Evolutionary conservation across 1,140 invertebrate genomes (phyloP), one percentile per base, ranked within the genome.

Genomic region (honey bee (Apis mellifera)): DNA sequence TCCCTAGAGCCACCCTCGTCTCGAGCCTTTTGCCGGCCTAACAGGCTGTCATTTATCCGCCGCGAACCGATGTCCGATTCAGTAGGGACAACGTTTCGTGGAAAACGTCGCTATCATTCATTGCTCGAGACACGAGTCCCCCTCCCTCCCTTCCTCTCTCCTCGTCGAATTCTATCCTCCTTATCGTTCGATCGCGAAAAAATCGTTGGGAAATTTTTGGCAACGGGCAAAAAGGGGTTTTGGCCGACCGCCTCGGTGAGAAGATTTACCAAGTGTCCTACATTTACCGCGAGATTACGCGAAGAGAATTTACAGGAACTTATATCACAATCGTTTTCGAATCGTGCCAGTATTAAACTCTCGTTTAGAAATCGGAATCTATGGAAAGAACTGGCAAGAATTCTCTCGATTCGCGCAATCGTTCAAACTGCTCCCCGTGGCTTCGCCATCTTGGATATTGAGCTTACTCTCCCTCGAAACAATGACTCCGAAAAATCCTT

Each of bases 11-110:
- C 70, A 76, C 83, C 86, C 78, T 82, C 85, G 76, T 84, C 86
- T 84, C 57, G 21, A 88, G 74, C 84, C 86, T 87, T 89, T 90
- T 86, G 78, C 86, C 77, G 78, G 62, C 83, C 83, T 84, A 89
- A 86, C 85, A 82, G 86, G 73, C 77, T 84, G 82, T 90, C 90
- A 88, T 90, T 90, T 89, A 90, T 90, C 85, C 86, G 54, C 62
- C 78, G 57, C 79, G 79, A 84, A 84, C 87, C 84, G 68, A 90
- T 89, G 84, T 77, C 79, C 73, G 70, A 21, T 78, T 62, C 32
- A 74, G 75, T 81, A 69, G 64, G 74, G 76, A 87, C 82, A 87
- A 76, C 76, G 32, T 86, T 82, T 8, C 77, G 83, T 80, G 79
- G 68, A 86, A 42, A 79, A 81, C 52, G 68, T 86, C 57, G 55